phyloP scores from a whole-genome alignment of 2,797 vertebrate genomes.

The Luscinia megarhynchos region DNA sequence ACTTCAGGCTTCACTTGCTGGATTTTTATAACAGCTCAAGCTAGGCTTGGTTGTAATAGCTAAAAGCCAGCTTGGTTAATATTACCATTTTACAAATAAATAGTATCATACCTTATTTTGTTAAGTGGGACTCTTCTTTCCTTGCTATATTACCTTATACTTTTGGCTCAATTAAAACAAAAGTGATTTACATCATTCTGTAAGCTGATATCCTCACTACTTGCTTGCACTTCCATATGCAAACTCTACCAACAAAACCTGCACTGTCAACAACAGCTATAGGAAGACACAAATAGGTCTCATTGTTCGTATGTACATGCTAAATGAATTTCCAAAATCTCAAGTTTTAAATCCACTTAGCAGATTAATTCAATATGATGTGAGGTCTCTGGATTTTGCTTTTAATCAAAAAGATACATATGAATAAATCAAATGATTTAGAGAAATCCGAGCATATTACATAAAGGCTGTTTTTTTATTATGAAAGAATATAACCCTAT shows the following conservation, averaged over 20 bases:
- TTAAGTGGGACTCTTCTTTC: background rate
- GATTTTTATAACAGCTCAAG: background rate
- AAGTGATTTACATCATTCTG: background rate
- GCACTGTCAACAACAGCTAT: background rate
- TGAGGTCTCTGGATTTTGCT: background rate
- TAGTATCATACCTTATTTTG: background rate
- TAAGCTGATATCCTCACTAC: background rate
- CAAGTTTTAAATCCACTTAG: background rate
- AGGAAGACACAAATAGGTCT: background rate
- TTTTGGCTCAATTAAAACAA: background rate
- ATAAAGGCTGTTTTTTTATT: background rate
- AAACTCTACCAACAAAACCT: background rate
- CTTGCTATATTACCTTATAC: background rate
- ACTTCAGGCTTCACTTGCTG: background rate
- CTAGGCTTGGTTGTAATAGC: background rate
- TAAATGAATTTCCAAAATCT: background rate
- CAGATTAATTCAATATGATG: background rate
- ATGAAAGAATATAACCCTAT: background rate
- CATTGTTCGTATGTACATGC: background rate
- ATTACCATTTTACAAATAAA: background rate
- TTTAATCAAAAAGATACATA: background rate
- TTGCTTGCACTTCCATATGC: background rate
- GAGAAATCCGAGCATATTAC: background rate
- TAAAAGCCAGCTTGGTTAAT: background rate
- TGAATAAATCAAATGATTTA: background rate